Percentiles rank a stretch among this genome's conserved stretches.
These are phyloP conservation scores for Synanthedon vespiformis DNA, from an alignment of 2,888 invertebrate genomes.

Conservation along the genomic window DNA sequence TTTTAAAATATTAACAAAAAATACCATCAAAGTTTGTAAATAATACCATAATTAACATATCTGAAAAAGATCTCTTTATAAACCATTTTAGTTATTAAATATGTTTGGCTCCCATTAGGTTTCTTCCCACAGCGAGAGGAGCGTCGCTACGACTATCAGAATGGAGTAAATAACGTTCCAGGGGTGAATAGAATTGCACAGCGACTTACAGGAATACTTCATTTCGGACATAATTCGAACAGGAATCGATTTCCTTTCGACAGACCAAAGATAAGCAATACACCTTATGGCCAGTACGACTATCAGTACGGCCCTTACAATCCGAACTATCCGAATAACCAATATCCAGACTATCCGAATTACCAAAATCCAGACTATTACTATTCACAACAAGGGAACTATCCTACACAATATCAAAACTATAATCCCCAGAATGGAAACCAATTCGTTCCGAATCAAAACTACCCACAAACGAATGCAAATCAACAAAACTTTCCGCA, in stretches of 20 bases:
- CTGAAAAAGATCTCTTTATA: too few relatives aligned
- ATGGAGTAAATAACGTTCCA: conserved; percentile 14
- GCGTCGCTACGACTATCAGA: conserved; percentile 15
- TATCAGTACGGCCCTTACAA: conserved; percentile 9
- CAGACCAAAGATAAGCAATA: conserved; percentile 8
- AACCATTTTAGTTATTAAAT: too few relatives aligned
- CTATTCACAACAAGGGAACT: conserved; percentile 7
- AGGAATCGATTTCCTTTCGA: conserved; percentile 14
- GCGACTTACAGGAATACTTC: conserved; percentile 19
- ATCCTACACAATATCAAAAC: background rate
- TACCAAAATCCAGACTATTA: conserved; percentile 13
- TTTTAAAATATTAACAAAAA: too few relatives aligned
- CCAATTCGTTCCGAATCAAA: background rate
- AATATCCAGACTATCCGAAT: conserved; percentile 13
- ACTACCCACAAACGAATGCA: background rate
- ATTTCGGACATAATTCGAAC: conserved; percentile 14
- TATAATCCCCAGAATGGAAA: background rate
- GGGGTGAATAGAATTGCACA: conserved; percentile 18
- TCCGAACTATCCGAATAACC: conserved; percentile 10
- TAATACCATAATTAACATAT: too few relatives aligned
- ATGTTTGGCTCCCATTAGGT: conserved; percentile 16
- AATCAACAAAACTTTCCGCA: background rate
- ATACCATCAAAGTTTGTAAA: too few relatives aligned
- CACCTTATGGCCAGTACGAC: conserved; percentile 7
- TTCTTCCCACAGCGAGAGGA: conserved; percentile 25